phyloP scores from a whole-genome alignment of 1,140 invertebrate genomes.

The Drosophila lowei region DNA sequence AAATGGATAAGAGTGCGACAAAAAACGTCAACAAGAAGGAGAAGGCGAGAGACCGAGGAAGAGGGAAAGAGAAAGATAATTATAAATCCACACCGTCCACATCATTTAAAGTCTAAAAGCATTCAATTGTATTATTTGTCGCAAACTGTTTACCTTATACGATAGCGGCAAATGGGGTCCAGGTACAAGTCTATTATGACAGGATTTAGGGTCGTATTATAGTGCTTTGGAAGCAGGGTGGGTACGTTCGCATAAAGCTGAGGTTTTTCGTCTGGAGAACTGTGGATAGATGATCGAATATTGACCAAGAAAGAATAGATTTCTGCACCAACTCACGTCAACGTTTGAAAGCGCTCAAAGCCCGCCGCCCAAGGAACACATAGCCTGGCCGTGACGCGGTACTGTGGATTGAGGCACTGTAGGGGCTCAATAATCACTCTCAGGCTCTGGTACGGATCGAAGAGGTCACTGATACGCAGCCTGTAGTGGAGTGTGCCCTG shows the following conservation, averaged over 20 bases:
- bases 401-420: conserved; percentile 82
- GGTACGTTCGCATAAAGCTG: conserved; percentile 84
- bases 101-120: too few species aligned
- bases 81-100: too few species aligned
- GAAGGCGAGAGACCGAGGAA: background rate
- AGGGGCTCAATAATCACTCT: conserved; percentile 85
- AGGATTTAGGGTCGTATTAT: conserved; percentile 70
- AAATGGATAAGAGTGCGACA: conserved; percentile 18
- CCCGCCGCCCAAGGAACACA: conserved; percentile 87
- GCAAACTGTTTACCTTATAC: conserved; percentile 83
- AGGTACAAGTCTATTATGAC: conserved; percentile 84
- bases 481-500: conserved; percentile 84
- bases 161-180: conserved; percentile 86
- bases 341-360: conserved; percentile 85
- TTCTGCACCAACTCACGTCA: conserved; percentile 84
- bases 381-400: conserved; percentile 86
- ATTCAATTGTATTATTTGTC: background rate
- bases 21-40: background rate
- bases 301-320: background rate
- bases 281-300: conserved; percentile 2
- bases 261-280: conserved; percentile 67
- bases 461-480: conserved; percentile 84
- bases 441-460: conserved; percentile 86
- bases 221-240: conserved; percentile 73
- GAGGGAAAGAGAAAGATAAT: background rate